Evolutionary conservation across 2,113 vertebrate species (phyloP), one percentile per base, ranked within the genome.

Genomic region (Catharus bicknelli): DNA sequence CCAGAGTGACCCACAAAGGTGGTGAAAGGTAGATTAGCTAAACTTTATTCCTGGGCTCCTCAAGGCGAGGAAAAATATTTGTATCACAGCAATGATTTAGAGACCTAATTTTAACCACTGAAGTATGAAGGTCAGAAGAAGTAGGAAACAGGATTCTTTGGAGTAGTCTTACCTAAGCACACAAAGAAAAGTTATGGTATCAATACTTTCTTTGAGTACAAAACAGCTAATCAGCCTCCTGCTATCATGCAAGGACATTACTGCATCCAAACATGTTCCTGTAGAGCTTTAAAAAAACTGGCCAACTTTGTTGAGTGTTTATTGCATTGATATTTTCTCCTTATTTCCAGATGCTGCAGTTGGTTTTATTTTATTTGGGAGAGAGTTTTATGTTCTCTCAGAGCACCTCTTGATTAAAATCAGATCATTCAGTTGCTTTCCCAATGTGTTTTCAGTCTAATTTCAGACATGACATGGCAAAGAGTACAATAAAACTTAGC

Each of bases 351-450:
- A 29, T 86, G 59, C 82, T 59, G 16, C n/a, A 43, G 69, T 72
- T 62, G 64, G 21, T n/a, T 87, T 83, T 66, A 50, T 81, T 93
- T 91, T 90, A 85, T 91, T 93, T 85, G 59, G 68, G 59, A 90
- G 50, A 69, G 27, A 89, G 42, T 26, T 91, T 88, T 84, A 79
- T 80, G 63, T 72, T 94, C 51, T 93, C 72, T 90, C 75, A 55
- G 88, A 91, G 51, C 25, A 91, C 34, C 64, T 86, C 79, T 84
- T 90, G 79, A 85, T 91, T 83, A 95, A 94, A 90, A 86, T 87
- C 59, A 63, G 48, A 74, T 57, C 66, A 91, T 70, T 80, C 27
- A 2, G n/a, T 86, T 90, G 75, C 51, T 68, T 83, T 83, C 43
- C 53, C 68, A 13, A 70, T 90, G 64, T 83, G n/a, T 90, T 91